phyloP scores from a whole-genome alignment of 2,888 invertebrate genomes.

The Drosophila atripex region DNA sequence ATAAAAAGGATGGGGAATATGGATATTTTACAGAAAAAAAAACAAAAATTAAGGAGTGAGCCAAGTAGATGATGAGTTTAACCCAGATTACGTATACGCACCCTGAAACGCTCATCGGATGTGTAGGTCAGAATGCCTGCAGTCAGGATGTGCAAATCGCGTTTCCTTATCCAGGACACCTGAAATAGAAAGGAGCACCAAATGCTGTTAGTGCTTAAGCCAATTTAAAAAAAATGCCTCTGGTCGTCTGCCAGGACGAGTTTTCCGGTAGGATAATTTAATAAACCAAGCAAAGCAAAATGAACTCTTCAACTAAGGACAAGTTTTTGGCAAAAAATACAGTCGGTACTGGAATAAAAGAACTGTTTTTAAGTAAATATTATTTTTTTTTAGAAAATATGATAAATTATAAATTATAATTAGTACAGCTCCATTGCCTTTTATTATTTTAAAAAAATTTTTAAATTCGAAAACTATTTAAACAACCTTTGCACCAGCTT shows the following conservation, averaged over 20 bases:
- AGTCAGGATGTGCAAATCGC: constrained; percentile 94
- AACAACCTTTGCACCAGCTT: too few relatives aligned
- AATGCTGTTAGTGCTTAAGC: constrained; percentile 63
- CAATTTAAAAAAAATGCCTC: constrained; percentile 71
- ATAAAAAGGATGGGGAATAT: not conserved
- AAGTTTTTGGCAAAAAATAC: constrained; percentile 46
- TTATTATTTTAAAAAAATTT: not conserved
- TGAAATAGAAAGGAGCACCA: constrained; percentile 64
- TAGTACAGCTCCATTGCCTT: too few relatives aligned
- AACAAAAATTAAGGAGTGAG: not conserved
- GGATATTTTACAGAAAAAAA: not conserved
- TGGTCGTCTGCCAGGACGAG: constrained; percentile 30
- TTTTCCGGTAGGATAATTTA: constrained; percentile 69
- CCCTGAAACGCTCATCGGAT: constrained; percentile 93
- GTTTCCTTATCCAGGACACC: constrained; percentile 95
- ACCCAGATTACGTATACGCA: constrained; percentile 78
- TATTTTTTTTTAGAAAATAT: not conserved
- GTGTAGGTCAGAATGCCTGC: constrained; percentile 94
- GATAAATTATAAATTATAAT: not conserved
- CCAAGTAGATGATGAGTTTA: constrained; percentile 30
- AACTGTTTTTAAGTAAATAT: not conserved
- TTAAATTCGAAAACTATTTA: too few relatives aligned
- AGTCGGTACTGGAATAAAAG: constrained; percentile 4
- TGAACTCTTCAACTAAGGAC: constrained; percentile 49
- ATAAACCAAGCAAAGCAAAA: constrained; percentile 67